A percentile compares a stretch with the other conserved stretches of the same genome.
Conservation (phyloP, 2,888 invertebrate species). For the Tipula confusa region DNA sequence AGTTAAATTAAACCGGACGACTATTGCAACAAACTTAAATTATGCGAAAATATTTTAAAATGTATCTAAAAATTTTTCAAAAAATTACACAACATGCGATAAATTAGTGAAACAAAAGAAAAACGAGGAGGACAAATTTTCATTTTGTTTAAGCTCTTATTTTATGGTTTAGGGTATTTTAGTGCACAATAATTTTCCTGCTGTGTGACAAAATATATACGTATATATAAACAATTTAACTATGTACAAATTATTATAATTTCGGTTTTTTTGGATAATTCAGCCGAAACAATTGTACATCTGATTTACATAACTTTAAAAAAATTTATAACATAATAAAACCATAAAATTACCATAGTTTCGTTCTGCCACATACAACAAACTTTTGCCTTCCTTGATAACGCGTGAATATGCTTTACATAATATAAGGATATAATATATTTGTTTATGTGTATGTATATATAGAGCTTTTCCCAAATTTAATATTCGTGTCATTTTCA, state of each 20-base stretch:
- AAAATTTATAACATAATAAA: not conserved
- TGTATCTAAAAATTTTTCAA: too few species aligned
- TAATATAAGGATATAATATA: not conserved
- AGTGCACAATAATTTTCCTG: not conserved
- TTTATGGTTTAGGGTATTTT: not conserved
- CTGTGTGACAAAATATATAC: not conserved
- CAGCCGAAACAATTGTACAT: not conserved
- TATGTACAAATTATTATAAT: not conserved
- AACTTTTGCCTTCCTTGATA: not conserved
- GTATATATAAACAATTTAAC: not conserved
- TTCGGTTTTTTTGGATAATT: not conserved
- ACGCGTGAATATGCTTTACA: not conserved
- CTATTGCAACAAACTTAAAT: too few species aligned
- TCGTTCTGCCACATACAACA: not conserved
- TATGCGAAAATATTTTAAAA: too few species aligned
- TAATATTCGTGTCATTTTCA: constrained; percentile 20
- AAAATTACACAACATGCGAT: not conserved
- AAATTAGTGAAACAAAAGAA: not conserved
- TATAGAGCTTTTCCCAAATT: not conserved
- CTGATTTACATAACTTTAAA: not conserved
- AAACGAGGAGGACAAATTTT: not conserved
- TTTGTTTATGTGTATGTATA: not conserved
- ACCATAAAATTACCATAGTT: not conserved
- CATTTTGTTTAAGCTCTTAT: not conserved
- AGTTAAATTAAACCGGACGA: too few species aligned